Evolutionary conservation across 2,113 vertebrate species (phyloP), one percentile per base, ranked within the genome.

Genomic region (Calcarius ornatus): DNA sequence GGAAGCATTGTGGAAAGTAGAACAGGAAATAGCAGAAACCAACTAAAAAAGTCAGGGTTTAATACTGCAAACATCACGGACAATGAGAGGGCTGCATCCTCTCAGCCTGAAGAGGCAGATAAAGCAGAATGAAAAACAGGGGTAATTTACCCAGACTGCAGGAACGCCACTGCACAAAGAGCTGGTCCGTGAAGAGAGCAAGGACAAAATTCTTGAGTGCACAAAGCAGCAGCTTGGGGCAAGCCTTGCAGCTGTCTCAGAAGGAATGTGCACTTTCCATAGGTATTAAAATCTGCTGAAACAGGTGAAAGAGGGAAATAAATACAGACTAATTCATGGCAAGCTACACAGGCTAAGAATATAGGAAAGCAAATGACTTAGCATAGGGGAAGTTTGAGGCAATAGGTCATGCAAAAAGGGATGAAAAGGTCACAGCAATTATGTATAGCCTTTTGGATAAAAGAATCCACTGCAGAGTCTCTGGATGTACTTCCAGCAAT

Each of bases 211-310:
- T 91, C 60, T 79, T 95, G 86, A 91, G 40, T 20, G 73, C 72
- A 94, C 48, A 93, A 87, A 93, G 88, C 81, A 86, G 63, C 82
- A 64, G 88, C 89, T 83, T 28, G 53, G 81, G 70, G 96, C 86
- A 95, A 97, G 85, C 60, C 88, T 82, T 90, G 75, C 91, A 92
- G 91, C 90, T 96, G 61, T 33, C 79, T 92, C 50, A 12, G 81
- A 92, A 86, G 82, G 80, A 95, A 88, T 69, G 86, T 17, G 40
- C 61, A 64, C 86, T 92, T 96, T 94, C 81, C 48, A 38, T 72
- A 85, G 90, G 93, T 82, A 92, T 90, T 86, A 96, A 93, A 94
- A 93, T 92, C 77, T 84, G 75, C 83, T 94, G 88, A 76, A 96
- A 91, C 78, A 96, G 93, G 90, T 96, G 90, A 90, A 87, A 86